These are phyloP conservation scores for Gnathonemus longibarbis DNA, from an alignment of 2,113 vertebrate genomes.

Conservation along the genomic window DNA sequence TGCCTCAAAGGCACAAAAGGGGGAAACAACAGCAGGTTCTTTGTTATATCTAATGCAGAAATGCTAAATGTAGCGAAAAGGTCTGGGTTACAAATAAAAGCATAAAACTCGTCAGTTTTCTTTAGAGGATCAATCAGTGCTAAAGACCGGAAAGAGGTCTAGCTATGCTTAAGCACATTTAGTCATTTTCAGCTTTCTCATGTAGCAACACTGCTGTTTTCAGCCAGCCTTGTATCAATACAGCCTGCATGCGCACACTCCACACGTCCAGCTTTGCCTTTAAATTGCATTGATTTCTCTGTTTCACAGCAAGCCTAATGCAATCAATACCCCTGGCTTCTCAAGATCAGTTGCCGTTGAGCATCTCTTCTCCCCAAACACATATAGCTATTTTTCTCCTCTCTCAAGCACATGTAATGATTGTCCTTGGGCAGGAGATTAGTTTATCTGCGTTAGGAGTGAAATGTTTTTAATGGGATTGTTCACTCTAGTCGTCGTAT, in stretches of 20 bases:
- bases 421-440: slow-evolving; percentile 59
- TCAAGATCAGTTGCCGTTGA: slow-evolving; percentile 65
- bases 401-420: slow-evolving; percentile 55
- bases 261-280: slow-evolving; percentile 56
- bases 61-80: background rate
- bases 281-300: slow-evolving; percentile 67
- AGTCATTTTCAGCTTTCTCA: slow-evolving; percentile 25
- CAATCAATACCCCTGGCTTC: slow-evolving; percentile 61
- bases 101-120: background rate
- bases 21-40: background rate
- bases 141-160: background rate
- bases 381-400: slow-evolving; percentile 26
- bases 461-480: slow-evolving; percentile 50
- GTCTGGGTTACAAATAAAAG: background rate
- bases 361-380: slow-evolving; percentile 55
- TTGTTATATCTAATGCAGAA: background rate
- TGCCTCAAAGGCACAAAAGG: background rate
- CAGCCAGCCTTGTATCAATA: slow-evolving; percentile 48
- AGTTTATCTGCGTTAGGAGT: slow-evolving; percentile 54
- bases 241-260: slow-evolving; percentile 49
- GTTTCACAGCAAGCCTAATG: slow-evolving; percentile 63
- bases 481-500: slow-evolving; percentile 34
- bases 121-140: background rate
- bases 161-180: slow-evolving; percentile 25
- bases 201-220: slow-evolving; percentile 32